phyloP scores from a whole-genome alignment of 2,113 vertebrate species.

The human (Homo sapiens) region DNA sequence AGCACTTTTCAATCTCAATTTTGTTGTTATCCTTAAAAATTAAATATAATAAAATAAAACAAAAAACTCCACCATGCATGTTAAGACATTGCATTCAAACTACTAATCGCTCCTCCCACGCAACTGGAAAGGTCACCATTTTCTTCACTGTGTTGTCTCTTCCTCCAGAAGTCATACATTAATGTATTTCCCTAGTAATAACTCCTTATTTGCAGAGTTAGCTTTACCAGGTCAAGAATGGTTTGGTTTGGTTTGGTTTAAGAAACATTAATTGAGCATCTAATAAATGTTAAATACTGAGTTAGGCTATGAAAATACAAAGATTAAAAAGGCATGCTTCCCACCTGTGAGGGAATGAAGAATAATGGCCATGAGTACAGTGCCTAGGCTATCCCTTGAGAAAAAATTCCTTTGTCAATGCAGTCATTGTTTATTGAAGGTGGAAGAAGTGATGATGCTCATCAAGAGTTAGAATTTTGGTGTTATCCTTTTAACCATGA shows the following conservation, averaged over 20 bases:
- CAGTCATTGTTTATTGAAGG: background rate
- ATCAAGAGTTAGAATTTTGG: background rate
- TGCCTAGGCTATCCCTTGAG: background rate
- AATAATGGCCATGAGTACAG: background rate
- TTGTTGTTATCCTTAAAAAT: background rate
- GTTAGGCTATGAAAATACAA: background rate
- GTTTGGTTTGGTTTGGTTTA: background rate
- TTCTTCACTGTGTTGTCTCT: background rate
- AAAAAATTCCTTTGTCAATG: background rate
- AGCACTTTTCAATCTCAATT: background rate
- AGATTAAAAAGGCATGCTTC: background rate
- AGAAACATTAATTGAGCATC: background rate
- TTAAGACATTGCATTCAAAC: background rate
- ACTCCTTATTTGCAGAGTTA: background rate
- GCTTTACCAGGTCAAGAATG: background rate
- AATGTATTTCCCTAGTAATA: background rate
- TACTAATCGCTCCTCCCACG: background rate
- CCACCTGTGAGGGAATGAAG: background rate
- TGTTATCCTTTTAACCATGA: background rate
- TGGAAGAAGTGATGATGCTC: background rate
- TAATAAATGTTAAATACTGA: background rate
- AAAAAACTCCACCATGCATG: background rate
- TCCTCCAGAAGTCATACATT: background rate
- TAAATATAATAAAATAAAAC: background rate
- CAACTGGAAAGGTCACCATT: background rate